Conservation (phyloP, 2,888 invertebrate genomes). For the Diadegma fenestrale region DNA sequence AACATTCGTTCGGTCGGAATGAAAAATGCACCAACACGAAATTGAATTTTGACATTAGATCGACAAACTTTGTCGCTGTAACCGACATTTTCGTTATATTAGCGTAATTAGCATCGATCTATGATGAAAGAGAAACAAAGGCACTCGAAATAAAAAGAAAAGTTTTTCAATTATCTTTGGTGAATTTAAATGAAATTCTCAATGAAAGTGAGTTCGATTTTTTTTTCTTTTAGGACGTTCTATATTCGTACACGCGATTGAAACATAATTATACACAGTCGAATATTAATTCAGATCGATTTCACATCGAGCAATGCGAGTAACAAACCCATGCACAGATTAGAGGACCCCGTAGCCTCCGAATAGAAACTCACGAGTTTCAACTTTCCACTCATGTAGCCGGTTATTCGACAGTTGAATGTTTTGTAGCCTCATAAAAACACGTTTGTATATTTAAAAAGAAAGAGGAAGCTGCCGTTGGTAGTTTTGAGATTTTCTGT, state of each 20-base stretch:
- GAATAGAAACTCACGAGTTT: conserved; percentile 59
- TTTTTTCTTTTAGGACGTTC: not conserved
- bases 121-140: not conserved
- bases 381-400: conserved; percentile 59
- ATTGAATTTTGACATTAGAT: no score
- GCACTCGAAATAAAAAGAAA: not conserved
- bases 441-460: not conserved
- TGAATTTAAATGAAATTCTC: conserved; percentile 34
- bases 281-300: conserved; percentile 60
- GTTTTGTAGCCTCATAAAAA: conserved; percentile 27
- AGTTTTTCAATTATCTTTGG: not conserved
- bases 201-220: conserved; percentile 48
- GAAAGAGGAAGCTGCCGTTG: no score
- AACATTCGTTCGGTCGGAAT: no score
- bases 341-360: conserved; percentile 9
- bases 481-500: no score
- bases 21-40: no score
- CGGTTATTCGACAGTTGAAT: conserved; percentile 46
- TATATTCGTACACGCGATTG: conserved; percentile 49
- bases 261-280: conserved; percentile 31
- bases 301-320: conserved; percentile 27
- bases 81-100: no score
- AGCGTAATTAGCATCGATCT: not conserved
- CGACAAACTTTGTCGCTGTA: not conserved
- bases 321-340: conserved; percentile 4